Evolutionary conservation across 2,888 invertebrate species (phyloP), one percentile per base, ranked within the genome.

Genomic region (Oasisia sp.): DNA sequence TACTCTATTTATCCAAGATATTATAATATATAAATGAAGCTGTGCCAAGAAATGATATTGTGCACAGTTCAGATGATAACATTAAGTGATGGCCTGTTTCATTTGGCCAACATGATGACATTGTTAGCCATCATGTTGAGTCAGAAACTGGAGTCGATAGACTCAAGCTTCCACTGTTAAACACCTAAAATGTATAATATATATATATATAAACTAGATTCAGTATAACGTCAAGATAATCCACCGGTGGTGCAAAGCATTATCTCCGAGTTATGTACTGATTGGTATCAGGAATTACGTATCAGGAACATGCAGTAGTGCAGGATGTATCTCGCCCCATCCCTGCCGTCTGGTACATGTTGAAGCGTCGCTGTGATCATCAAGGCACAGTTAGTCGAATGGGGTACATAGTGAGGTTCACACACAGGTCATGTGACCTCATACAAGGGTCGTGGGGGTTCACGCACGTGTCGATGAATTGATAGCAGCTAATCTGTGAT

Each of bases 401-500:
- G 45, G 58, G 58, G 58, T 58, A 19, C 58, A 58, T 58, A 58
- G 27, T 1, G 27, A 27, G 74, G 7, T 19, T n/a, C 74, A 74
- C n/a, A 50, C 50, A 50, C 12, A 50, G 74, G 74, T n/a, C 27
- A 27, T 74, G 74, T 19, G 74, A 27, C 14, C 27, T 50, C 74
- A 74, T 27, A 27, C 74, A 19, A 11, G 50, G 74, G 14, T n/a
- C n/a, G 74, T 74, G n/a, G 74, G 14, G 27, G 74, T 74, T 50
- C 74, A 74, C 27, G n/a, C 74, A 74, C 1, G 27, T 74, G 74
- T 27, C 74, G 19, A 74, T 74, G 74, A 74, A 74, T 74, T 19
- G 14, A 74, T 74, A 74, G 74, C 74, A 74, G 74, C 74, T 27
- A 74, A 74, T 74, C 74, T 74, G 74, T 74, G 74, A 74, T 74